phyloP scores from a whole-genome alignment of 2,888 invertebrate genomes.

The Biston stratarius region DNA sequence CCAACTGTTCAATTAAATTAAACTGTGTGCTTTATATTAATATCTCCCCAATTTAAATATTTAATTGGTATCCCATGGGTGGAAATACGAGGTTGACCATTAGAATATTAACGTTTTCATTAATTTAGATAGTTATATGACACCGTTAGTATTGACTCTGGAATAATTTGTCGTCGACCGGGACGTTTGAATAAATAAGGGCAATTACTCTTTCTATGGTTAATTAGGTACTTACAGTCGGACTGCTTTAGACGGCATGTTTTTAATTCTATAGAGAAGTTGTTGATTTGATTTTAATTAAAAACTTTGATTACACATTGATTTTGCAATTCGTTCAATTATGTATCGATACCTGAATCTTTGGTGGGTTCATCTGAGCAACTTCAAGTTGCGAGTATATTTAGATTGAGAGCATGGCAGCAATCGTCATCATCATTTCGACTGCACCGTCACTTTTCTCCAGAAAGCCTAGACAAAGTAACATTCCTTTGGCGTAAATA shows the following conservation, averaged over 20 bases:
- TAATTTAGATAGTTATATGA: constrained; percentile 35
- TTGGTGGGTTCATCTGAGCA: too few relatives aligned
- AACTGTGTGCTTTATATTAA: constrained; percentile 26
- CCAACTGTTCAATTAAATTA: constrained; percentile 30
- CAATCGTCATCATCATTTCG: too few relatives aligned
- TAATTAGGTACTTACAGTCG: constrained; percentile 12
- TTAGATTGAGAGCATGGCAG: too few relatives aligned
- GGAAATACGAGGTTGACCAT: constrained; percentile 27
- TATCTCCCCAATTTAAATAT: constrained; percentile 34
- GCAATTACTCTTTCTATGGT: constrained; percentile 26
- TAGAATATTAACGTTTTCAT: constrained; percentile 41
- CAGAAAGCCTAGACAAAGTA: too few relatives aligned
- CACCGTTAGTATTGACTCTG: constrained; percentile 24
- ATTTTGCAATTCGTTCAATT: neutral
- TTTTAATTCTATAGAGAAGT: neutral
- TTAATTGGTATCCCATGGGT: constrained; percentile 37
- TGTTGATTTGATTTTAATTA: too few relatives aligned
- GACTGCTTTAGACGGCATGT: neutral
- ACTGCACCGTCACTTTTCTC: too few relatives aligned
- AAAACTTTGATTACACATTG: neutral
- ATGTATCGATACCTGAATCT: too few relatives aligned
- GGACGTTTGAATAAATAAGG: constrained; percentile 33
- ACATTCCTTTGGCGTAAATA: too few relatives aligned
- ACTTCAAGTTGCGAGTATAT: too few relatives aligned
- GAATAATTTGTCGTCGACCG: constrained; percentile 21